Percentiles rank a stretch among this genome's conserved stretches.
phyloP scores from a whole-genome alignment of 1,140 invertebrate genomes.

The Heliconius hermathena region DNA sequence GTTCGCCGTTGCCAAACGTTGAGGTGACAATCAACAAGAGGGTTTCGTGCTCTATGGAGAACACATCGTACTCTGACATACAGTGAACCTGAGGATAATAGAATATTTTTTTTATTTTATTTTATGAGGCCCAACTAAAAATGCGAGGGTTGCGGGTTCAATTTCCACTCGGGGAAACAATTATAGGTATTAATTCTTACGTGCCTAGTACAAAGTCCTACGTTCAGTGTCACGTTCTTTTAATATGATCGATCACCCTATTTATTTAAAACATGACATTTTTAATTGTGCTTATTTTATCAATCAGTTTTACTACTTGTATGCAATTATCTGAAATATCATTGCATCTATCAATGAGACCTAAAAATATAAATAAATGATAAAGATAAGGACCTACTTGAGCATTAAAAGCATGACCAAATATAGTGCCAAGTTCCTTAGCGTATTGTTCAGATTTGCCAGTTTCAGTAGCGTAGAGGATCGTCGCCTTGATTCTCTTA shows the following conservation, averaged over 20 bases:
- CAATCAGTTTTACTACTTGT: no score
- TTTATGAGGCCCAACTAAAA: no score
- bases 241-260: no score
- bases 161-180: no score
- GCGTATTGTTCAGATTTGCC: slow-evolving; percentile 97
- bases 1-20: slow-evolving; percentile 98
- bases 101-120: neutral
- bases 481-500: slow-evolving; percentile 95
- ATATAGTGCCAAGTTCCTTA: slow-evolving; percentile 93
- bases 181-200: no score
- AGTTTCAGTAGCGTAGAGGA: slow-evolving; percentile 97
- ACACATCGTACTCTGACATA: slow-evolving; percentile 97
- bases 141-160: no score
- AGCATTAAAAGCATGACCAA: slow-evolving; percentile 96
- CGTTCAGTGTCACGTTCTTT: no score
- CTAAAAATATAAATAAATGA: neutral
- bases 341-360: no score
- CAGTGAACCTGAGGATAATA: slow-evolving; percentile 85
- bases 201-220: no score
- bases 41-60: slow-evolving; percentile 96
- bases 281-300: no score
- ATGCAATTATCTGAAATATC: no score
- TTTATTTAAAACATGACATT: no score
- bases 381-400: slow-evolving; percentile 83
- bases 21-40: slow-evolving; percentile 95